Conservation (phyloP, 2,113 vertebrate genomes). For the Neolamprologus falcicula region DNA sequence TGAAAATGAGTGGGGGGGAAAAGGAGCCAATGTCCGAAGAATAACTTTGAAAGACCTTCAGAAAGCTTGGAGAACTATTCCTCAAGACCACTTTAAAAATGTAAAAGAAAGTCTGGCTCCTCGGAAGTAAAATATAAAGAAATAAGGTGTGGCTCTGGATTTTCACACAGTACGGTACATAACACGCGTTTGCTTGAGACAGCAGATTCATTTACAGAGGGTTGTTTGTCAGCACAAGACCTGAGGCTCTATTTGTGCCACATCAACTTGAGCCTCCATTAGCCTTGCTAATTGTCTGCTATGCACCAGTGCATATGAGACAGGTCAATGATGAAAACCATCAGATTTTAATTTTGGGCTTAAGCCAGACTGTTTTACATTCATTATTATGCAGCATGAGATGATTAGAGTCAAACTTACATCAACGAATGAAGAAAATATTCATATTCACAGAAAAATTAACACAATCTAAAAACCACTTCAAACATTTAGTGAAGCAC, state of each 20-base stretch:
- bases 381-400: rapidly evolving
- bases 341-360: not conserved
- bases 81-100: not conserved
- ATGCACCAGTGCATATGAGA: not conserved
- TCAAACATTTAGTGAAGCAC: not conserved
- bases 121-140: not conserved
- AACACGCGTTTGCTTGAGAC: rapidly evolving
- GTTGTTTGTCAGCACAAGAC: not conserved
- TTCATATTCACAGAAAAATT: not conserved
- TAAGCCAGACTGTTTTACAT: not conserved
- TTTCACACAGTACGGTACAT: not conserved
- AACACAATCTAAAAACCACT: not conserved
- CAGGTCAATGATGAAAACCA: not conserved
- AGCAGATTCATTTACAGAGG: not conserved
- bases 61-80: not conserved
- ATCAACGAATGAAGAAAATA: not conserved
- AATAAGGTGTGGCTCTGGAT: rapidly evolving
- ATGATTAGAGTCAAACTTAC: not conserved
- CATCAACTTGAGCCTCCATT: not conserved
- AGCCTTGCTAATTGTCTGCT: not conserved
- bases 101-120: not conserved
- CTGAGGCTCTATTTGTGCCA: not conserved
- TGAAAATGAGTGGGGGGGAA: rapidly evolving
- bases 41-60: not conserved
- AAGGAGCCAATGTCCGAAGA: rapidly evolving